Base-by-base conservation (phyloP, 2,888 invertebrate genomes). In the Buathra laborator region DNA sequence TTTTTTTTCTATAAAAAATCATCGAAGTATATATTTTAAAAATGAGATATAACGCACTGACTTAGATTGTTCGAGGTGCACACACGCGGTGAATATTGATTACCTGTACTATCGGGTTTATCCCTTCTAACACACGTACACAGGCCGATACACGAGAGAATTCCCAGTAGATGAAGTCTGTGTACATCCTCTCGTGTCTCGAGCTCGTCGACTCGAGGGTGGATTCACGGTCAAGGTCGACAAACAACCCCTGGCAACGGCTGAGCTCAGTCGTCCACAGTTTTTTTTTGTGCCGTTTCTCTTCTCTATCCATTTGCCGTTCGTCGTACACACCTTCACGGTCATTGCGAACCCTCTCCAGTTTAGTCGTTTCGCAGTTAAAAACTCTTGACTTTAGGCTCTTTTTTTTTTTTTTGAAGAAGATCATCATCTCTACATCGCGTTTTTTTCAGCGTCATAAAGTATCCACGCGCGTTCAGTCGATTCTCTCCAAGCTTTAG, bases 201-300 rank as follows among this genome's bases (percentile, higher is more conserved):
- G 76, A 59, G 75, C 68, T 62, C 10, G 72, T 62, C 67, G 80
- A 71, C 67, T 19, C 78, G 62, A 86, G 86, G 87, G 70, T 88
- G 87, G 70, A 81, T 90, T 91, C 90, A 90, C 90, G 90, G 90
- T 90, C 90, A 91, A 90, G 90, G 90, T 83, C 89, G 87, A 81
- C 80, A 87, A 84, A 85, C 88, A 88, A 90, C 88, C 91, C 88
- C 78, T 70, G 66, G 70, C 74, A 79, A 81, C 81, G 81, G 66
- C 81, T 56, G 78, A 84, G 68, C 76, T 70, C 32, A n/a, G 48
- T n/a, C 44, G 16, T 68, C 66, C 19, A 32, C 66, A 37, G 37
- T 53, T n/a, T 66, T 71, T 70, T 44, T 70, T 44, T 10, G 10
- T 67, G 14, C 53, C 29, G 7, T 46, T 46, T 70, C 62, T 16